phyloP scores from a whole-genome alignment of 2,113 vertebrate genomes.

The Sinosuthora webbiana region DNA sequence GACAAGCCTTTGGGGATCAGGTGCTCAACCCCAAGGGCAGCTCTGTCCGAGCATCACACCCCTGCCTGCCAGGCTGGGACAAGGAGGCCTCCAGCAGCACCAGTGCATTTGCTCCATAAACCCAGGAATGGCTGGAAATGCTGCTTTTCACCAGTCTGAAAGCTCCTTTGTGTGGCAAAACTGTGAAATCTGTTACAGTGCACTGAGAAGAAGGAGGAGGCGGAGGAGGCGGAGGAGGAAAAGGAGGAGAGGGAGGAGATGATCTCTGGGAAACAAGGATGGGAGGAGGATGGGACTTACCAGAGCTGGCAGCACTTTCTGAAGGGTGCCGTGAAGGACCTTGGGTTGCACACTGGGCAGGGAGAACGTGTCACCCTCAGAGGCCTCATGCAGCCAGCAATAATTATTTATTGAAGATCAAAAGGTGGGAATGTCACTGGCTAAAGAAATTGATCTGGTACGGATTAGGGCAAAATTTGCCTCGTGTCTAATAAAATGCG shows the following conservation, averaged over 20 bases:
- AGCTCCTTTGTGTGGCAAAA: neutral
- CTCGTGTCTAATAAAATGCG: neutral
- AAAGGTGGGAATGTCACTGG: neutral
- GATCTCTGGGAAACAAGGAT: neutral
- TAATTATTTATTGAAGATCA: neutral
- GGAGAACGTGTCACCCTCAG: neutral
- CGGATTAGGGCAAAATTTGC: neutral
- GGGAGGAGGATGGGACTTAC: neutral
- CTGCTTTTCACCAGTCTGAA: neutral
- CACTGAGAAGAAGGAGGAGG: neutral
- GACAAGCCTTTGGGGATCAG: neutral
- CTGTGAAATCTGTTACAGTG: neutral
- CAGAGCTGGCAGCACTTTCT: conserved; percentile 56
- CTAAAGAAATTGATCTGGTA: neutral
- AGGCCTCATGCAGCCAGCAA: rapidly evolving
- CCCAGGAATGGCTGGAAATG: neutral
- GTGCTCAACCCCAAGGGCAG: neutral
- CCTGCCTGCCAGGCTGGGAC: rapidly evolving
- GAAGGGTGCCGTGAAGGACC: conserved; percentile 64
- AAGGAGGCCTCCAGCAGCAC: neutral
- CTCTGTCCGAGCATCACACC: rapidly evolving
- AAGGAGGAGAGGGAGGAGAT: neutral
- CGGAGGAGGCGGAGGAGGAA: neutral
- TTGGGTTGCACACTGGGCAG: conserved; percentile 29
- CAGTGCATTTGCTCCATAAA: neutral